These are phyloP conservation scores for Anguilla obscura DNA, from an alignment of 2,797 vertebrate genomes.

Conservation along the genomic window DNA sequence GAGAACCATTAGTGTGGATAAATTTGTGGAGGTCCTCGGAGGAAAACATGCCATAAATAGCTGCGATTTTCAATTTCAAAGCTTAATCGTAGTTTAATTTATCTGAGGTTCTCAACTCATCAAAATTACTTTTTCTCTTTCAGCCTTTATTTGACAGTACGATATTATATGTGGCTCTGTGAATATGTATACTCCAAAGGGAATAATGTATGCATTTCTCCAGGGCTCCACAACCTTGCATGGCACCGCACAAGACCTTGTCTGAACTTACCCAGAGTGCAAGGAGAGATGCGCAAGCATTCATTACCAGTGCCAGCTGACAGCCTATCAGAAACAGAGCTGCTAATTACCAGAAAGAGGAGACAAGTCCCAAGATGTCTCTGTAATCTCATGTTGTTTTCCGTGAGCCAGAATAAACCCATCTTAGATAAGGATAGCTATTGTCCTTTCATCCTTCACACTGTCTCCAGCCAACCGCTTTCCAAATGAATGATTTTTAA, in stretches of 20 bases:
- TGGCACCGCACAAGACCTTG: not conserved
- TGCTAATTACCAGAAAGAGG: conserved; percentile 6
- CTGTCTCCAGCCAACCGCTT: not conserved
- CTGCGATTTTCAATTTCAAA: not conserved
- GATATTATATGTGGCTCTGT: not conserved
- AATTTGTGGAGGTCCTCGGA: not conserved
- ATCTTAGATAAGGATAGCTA: conserved; percentile 15
- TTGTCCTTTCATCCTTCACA: conserved; percentile 6
- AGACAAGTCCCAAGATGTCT: not conserved
- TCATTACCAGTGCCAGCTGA: conserved; percentile 11
- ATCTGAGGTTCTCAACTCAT: not conserved
- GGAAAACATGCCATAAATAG: not conserved
- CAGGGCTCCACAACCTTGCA: not conserved
- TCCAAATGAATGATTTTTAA: conserved; percentile 10
- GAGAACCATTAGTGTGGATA: too few relatives aligned
- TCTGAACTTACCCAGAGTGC: not conserved
- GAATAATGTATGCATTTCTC: not conserved
- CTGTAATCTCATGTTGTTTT: not conserved
- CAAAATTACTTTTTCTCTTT: not conserved
- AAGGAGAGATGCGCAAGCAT: not conserved
- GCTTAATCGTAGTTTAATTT: not conserved
- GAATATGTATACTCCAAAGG: not conserved
- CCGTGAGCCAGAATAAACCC: conserved; percentile 2
- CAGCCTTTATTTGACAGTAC: too few relatives aligned
- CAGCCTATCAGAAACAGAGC: not conserved